Conservation (phyloP, 2,113 vertebrate genomes). For the Noturus placidus region DNA sequence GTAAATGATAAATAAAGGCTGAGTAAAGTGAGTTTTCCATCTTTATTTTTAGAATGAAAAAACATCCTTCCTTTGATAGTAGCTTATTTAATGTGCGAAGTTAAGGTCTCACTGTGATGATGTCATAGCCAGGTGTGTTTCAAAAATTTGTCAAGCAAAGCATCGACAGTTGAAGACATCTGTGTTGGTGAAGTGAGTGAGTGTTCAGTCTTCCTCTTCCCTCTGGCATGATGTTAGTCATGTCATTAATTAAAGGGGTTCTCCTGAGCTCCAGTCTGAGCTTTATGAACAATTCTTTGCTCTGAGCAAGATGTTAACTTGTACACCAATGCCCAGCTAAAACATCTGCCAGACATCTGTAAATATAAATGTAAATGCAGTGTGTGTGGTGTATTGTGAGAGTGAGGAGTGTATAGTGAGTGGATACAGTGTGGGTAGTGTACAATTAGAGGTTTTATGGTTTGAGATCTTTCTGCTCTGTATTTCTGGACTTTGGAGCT, state of each 20-base stretch:
- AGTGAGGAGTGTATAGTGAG: background rate
- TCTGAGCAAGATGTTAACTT: background rate
- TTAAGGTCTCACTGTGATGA: background rate
- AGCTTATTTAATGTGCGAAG: background rate
- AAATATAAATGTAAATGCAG: background rate
- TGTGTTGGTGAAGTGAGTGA: background rate
- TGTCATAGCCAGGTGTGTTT: background rate
- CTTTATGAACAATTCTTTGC: background rate
- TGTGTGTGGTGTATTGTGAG: background rate
- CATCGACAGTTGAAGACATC: background rate
- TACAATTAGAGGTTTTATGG: background rate
- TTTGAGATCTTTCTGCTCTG: background rate
- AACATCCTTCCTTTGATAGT: background rate
- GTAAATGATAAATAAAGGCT: background rate
- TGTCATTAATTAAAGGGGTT: background rate
- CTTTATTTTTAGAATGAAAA: background rate
- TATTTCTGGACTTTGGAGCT: conserved; percentile 25
- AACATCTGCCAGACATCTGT: background rate
- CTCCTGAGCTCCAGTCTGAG: background rate
- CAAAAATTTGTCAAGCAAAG: background rate
- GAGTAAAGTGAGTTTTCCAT: background rate
- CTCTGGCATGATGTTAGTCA: background rate
- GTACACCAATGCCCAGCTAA: background rate
- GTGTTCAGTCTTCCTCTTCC: background rate
- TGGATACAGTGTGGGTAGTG: background rate